Percentiles rank a stretch among this genome's conserved stretches.
These are phyloP conservation scores for Linurgus olivaceus DNA, from an alignment of 2,797 vertebrate species.

Conservation along the genomic window DNA sequence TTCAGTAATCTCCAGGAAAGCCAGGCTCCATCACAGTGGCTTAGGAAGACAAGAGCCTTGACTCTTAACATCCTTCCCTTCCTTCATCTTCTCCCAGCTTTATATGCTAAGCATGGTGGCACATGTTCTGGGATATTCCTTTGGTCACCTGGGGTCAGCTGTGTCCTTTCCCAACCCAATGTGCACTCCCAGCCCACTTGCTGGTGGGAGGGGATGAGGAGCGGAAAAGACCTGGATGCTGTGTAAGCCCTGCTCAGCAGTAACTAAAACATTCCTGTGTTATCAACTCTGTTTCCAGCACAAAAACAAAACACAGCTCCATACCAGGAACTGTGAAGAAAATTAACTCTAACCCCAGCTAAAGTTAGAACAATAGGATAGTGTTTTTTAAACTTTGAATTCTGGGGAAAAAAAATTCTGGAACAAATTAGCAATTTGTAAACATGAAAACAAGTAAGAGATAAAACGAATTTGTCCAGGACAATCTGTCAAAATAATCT, in stretches of 20 bases:
- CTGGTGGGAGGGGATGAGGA: rapidly evolving
- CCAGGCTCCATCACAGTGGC: rapidly evolving
- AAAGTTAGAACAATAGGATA: neutral
- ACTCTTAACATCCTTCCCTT: neutral
- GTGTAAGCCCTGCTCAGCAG: neutral
- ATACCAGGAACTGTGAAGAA: neutral
- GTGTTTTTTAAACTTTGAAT: neutral
- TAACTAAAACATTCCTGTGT: neutral
- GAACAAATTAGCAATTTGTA: neutral
- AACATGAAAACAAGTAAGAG: neutral
- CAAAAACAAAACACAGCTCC: neutral
- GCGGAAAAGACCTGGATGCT: neutral
- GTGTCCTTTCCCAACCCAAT: neutral
- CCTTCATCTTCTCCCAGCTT: neutral
- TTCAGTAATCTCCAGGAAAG: neutral
- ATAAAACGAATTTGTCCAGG: neutral
- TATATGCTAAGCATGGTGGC: neutral
- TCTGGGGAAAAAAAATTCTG: neutral
- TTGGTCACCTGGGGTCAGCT: neutral
- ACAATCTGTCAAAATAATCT: neutral
- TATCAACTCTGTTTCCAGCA: neutral
- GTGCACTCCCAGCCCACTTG: neutral
- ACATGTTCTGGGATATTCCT: neutral
- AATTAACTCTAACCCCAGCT: neutral
- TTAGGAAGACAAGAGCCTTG: neutral